phyloP scores from a whole-genome alignment of 2,888 invertebrate species.

The Rhingia rostrata region DNA sequence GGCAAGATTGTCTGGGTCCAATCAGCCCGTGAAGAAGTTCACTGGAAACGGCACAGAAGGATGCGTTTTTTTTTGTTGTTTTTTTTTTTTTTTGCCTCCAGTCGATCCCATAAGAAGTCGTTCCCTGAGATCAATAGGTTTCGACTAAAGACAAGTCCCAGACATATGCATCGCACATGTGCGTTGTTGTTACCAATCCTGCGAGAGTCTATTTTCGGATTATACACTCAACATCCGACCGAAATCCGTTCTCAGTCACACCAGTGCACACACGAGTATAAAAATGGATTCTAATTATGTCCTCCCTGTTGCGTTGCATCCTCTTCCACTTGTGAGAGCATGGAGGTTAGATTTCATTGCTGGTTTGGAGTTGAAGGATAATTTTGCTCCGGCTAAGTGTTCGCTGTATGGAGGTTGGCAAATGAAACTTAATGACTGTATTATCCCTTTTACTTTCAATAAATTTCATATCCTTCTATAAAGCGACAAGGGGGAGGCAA shows the following conservation, averaged over 20 bases:
- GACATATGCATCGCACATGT: conserved; percentile 66
- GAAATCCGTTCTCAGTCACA: too few species aligned
- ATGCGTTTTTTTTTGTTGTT: too few species aligned
- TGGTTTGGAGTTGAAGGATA: too few species aligned
- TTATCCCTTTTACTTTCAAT: conserved; percentile 49
- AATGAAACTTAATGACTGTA: conserved; percentile 51
- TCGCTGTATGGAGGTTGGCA: too few species aligned
- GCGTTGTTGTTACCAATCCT: conserved; percentile 39
- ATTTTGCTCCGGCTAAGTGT: too few species aligned
- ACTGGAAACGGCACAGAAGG: conserved; percentile 49
- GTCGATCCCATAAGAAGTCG: too few species aligned
- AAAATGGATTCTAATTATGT: too few species aligned
- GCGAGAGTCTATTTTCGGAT: conserved; percentile 54
- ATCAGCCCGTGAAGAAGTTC: conserved; percentile 33
- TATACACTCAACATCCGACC: conserved; percentile 19
- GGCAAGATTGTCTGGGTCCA: conserved; percentile 41
- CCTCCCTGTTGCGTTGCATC: too few species aligned
- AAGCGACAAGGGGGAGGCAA: conserved; percentile 8
- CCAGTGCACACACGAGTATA: too few species aligned
- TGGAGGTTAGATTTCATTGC: too few species aligned
- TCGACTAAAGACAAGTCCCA: conserved; percentile 35
- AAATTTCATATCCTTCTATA: conserved; percentile 22
- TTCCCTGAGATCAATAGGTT: conserved; percentile 33
- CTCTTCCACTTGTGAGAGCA: too few species aligned
- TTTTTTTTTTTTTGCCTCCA: conserved; percentile 9